phyloP scores from a whole-genome alignment of 1,140 invertebrate species.

The Asbolus verrucosus region DNA sequence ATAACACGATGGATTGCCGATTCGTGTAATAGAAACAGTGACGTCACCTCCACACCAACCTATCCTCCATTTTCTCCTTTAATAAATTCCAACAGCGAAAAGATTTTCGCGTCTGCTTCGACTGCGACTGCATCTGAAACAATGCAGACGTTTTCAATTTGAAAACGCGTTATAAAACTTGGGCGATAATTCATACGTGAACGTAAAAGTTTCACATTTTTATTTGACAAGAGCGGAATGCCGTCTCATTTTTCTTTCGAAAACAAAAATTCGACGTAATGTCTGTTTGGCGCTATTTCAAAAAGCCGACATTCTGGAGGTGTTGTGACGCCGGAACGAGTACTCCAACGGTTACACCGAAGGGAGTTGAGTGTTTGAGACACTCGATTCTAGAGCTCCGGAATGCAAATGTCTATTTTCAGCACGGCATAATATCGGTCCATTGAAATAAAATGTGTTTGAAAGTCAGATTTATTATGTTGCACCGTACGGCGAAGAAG shows the following conservation, averaged over 20 bases:
- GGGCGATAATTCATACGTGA: constrained; percentile 24
- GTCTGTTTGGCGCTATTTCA: constrained; percentile 19
- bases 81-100: too few relatives aligned
- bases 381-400: constrained; percentile 35
- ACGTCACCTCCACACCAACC: too few relatives aligned
- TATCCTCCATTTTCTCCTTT: too few relatives aligned
- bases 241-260: too few relatives aligned
- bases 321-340: constrained; percentile 18
- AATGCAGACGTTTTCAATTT: constrained; percentile 28
- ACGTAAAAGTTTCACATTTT: constrained; percentile 14
- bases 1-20: too few relatives aligned
- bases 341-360: too few relatives aligned
- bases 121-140: background rate
- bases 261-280: too few relatives aligned
- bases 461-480: constrained; percentile 31
- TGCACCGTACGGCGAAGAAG: background rate
- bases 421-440: too few relatives aligned
- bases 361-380: constrained; percentile 12
- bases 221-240: too few relatives aligned
- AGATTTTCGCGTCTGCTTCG: too few relatives aligned
- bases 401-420: constrained; percentile 43
- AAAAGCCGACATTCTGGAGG: background rate
- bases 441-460: constrained; percentile 40
- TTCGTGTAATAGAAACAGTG: too few relatives aligned
- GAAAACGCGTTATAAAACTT: constrained; percentile 9